Evolutionary conservation across 2,888 invertebrate species (phyloP), one percentile per base, ranked within the genome.

Genomic region (Craniophora ligustri): DNA sequence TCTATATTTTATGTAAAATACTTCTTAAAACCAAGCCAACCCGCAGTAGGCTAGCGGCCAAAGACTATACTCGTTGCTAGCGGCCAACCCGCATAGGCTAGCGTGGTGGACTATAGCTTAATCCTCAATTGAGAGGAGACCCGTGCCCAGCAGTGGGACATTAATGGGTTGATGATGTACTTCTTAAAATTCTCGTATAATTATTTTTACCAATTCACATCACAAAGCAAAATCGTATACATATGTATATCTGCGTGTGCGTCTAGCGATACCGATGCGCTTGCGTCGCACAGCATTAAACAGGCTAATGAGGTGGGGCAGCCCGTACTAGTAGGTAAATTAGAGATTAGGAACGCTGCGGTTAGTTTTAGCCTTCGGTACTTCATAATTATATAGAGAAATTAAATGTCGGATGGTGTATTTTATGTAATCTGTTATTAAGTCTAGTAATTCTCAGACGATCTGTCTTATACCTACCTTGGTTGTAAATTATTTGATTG

Each of bases 291-390:
- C 48, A 40, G 48, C 39, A 45, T 58, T 73, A 64, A 36, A 50
- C 46, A 53, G 51, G 40, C 26, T 64, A 71, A 71, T 61, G 68
- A 54, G 53, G 34, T 62, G 53, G 48, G 18, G 40, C 39, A 46
- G 47, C 36, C 41, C 49, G 59, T 58, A 65, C n/a, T n/a, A n/a
- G n/a, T 16, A 41, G 46, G 49, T 57, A 74, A 67, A 59, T 68
- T 54, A 36, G 34, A 48, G 58, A 66, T 62, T 62, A 59, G 47
- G 50, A 40, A 41, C 47, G 39, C 36, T 73, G 70, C 54, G 41
- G 38, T 72, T 68, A 56, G 26, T 30, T 59, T 31, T 46, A 63
- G 45, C 74, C 74, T 73, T 72, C 72, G 41, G 23, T 44, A 23
- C 45, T 50, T 67, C 35, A 56, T 57, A 50, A 68, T 69, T 50